These are phyloP conservation scores for Bradynema listronoti DNA, from an alignment of 1,140 invertebrate genomes.

Conservation along the genomic window DNA sequence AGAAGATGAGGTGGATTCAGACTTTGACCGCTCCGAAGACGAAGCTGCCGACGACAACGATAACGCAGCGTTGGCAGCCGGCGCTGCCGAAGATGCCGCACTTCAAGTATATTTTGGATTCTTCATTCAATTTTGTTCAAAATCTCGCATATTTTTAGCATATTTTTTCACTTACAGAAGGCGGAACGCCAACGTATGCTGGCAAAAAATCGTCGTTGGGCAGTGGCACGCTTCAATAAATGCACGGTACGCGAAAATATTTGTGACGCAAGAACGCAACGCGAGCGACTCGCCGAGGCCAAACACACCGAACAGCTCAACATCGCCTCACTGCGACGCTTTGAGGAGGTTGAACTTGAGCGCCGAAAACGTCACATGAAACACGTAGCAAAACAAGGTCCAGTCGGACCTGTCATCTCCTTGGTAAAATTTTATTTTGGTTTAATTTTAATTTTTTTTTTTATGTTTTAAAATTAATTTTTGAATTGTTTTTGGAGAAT, in stretches of 20 bases:
- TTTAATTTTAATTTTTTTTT: no score
- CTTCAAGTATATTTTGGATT: no score
- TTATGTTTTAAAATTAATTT: no score
- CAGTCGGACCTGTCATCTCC: no score
- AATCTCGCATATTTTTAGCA: conserved; percentile 8
- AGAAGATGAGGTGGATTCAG: conserved; percentile 37
- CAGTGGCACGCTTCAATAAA: conserved; percentile 34
- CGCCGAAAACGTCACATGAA: conserved; percentile 33
- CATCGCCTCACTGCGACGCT: conserved; percentile 40
- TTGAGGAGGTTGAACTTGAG: conserved; percentile 38
- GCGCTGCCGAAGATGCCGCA: not conserved
- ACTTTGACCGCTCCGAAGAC: conserved; percentile 43
- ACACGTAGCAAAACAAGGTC: no score
- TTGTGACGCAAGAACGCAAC: conserved; percentile 37
- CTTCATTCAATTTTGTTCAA: not conserved
- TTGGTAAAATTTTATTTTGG: no score
- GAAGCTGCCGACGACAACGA: conserved; percentile 33
- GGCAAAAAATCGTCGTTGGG: conserved; percentile 42
- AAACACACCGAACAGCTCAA: conserved; percentile 32
- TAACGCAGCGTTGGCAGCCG: no score
- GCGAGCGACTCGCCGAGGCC: conserved; percentile 32
- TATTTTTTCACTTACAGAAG: conserved; percentile 16
- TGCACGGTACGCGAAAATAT: conserved; percentile 30
- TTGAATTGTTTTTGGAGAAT: no score
- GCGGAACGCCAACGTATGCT: conserved; percentile 22